Evolutionary conservation across 1,140 invertebrate genomes (phyloP).

Genomic region (Holcopasites calliopsidis): DNA sequence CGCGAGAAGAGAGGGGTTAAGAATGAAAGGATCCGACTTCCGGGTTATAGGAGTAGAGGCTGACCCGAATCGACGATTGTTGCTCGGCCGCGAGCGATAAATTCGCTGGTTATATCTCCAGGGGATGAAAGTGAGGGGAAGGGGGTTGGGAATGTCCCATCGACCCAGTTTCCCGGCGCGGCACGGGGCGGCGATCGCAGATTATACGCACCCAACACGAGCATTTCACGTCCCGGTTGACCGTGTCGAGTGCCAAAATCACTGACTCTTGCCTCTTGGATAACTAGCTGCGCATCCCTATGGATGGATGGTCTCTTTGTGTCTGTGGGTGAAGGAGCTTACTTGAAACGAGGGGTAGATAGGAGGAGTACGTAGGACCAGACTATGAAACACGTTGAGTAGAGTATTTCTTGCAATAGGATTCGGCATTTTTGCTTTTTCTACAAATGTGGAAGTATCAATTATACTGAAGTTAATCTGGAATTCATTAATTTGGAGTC

Average conservation of each 20-base stretch:
- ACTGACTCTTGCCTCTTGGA: background rate
- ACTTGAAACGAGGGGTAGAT: too few relatives aligned
- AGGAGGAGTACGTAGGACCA: too few relatives aligned
- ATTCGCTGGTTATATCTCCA: constrained; percentile 43
- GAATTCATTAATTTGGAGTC: too few relatives aligned
- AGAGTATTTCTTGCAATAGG: too few relatives aligned
- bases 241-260: constrained; percentile 33
- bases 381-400: too few relatives aligned
- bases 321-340: too few relatives aligned
- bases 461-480: too few relatives aligned
- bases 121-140: background rate
- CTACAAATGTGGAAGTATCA: too few relatives aligned
- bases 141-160: constrained; percentile 50
- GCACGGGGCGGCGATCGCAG: constrained; percentile 20
- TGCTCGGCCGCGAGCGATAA: constrained; percentile 65
- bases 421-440: too few relatives aligned
- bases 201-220: constrained; percentile 51
- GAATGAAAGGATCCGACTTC: constrained; percentile 31
- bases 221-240: constrained; percentile 23
- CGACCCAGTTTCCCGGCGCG: constrained; percentile 63
- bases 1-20: background rate
- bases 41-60: constrained; percentile 30
- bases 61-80: constrained; percentile 67
- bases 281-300: background rate
- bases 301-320: background rate